Conservation (phyloP, 2,888 invertebrate species). For the Ctenicera cuprea region DNA sequence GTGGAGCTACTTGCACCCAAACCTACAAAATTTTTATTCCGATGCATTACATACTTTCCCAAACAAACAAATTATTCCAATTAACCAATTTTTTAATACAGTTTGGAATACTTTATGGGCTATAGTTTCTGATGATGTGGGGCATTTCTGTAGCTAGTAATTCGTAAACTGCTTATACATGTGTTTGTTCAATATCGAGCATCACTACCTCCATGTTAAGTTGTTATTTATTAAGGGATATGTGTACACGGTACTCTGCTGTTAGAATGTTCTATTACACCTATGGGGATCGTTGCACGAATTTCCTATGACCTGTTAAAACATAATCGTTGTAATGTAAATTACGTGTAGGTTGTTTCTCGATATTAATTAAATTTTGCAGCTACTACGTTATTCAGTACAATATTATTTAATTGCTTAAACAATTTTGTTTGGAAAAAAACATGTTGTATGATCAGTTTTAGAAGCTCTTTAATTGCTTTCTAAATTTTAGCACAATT, state of each 20-base stretch:
- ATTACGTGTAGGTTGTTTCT: not conserved
- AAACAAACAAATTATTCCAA: no score
- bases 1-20: no score
- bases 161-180: not conserved
- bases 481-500: no score
- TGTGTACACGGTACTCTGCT: not conserved
- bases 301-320: not conserved
- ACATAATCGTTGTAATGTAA: not conserved
- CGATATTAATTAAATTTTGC: not conserved
- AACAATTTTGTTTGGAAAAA: no score
- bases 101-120: no score
- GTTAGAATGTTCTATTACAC: slow-evolving; percentile 11
- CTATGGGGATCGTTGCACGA: slow-evolving; percentile 8
- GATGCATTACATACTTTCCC: no score
- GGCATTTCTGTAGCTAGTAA: not conserved
- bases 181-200: slow-evolving; percentile 9
- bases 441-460: no score
- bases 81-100: no score
- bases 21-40: no score
- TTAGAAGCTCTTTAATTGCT: no score
- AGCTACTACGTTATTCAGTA: no score
- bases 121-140: not conserved
- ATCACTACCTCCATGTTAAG: not conserved
- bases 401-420: no score
- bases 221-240: slow-evolving; percentile 23